Evolutionary conservation across 2,113 vertebrate genomes (phyloP).

Genomic region (Cisticola juncidis): DNA sequence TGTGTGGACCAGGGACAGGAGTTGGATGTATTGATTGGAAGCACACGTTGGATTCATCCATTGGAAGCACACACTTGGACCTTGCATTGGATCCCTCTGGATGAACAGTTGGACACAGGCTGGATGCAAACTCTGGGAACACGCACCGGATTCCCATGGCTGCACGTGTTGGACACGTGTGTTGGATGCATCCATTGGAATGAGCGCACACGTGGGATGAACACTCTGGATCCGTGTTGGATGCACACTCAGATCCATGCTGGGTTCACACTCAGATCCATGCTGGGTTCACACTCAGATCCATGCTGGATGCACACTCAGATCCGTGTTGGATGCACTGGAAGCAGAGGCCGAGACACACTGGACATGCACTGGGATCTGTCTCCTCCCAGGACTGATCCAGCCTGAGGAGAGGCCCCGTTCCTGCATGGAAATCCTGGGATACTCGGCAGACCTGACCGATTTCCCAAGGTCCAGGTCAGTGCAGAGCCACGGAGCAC

Average conservation of each 20-base stretch:
- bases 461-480: background rate
- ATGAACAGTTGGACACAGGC: too few species aligned
- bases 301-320: too few species aligned
- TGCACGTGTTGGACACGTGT: too few species aligned
- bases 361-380: fast-evolving
- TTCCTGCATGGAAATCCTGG: background rate
- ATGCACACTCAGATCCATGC: too few species aligned
- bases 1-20: too few species aligned
- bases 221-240: too few species aligned
- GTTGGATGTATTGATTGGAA: fast-evolving
- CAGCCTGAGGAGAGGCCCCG: background rate
- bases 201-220: too few species aligned
- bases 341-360: fast-evolving
- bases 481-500: background rate
- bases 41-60: fast-evolving
- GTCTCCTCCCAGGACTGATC: background rate
- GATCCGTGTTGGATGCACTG: background rate
- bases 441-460: background rate
- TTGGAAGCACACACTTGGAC: background rate
- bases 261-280: too few species aligned
- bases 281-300: too few species aligned
- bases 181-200: too few species aligned
- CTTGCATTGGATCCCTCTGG: too few species aligned
- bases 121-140: background rate
- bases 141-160: too few species aligned